These are phyloP conservation scores for Sitta carolinensis DNA, from an alignment of 2,797 vertebrate species.

Conservation along the genomic window DNA sequence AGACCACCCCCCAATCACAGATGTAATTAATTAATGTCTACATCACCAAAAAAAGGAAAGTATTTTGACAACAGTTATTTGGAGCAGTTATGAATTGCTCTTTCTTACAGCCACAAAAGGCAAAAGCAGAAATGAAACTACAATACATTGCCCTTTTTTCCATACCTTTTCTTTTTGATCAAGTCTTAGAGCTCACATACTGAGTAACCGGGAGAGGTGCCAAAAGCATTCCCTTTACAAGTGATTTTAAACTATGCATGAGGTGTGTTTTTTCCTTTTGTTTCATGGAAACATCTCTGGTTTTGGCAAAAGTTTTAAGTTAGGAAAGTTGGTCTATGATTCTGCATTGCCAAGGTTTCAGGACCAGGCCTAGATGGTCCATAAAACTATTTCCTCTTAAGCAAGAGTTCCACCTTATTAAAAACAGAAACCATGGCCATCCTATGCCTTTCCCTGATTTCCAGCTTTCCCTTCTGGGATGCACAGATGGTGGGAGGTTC, in stretches of 20 bases:
- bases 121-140: slow-evolving; percentile 46
- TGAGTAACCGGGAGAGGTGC: slow-evolving; percentile 64
- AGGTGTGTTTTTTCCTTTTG: slow-evolving; percentile 56
- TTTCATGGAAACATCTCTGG: slow-evolving; percentile 70
- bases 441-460: neutral
- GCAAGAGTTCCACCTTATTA: slow-evolving; percentile 32
- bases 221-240: slow-evolving; percentile 56
- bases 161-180: slow-evolving; percentile 50
- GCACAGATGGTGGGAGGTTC: neutral
- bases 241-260: slow-evolving; percentile 57
- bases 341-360: slow-evolving; percentile 46
- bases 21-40: slow-evolving; percentile 48
- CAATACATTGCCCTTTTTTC: slow-evolving; percentile 9
- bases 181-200: slow-evolving; percentile 53
- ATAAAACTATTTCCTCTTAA: slow-evolving; percentile 52
- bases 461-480: neutral
- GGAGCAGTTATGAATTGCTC: slow-evolving; percentile 62
- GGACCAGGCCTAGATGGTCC: slow-evolving; percentile 47
- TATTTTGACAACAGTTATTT: slow-evolving; percentile 50
- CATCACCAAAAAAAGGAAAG: slow-evolving; percentile 44
- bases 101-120: slow-evolving; percentile 31
- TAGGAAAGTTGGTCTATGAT: slow-evolving; percentile 55
- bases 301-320: slow-evolving; percentile 60
- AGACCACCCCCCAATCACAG: neutral
- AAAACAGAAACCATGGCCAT: neutral